A percentile compares a stretch with the other conserved stretches of the same genome.
phyloP scores from a whole-genome alignment of 2,797 vertebrate species.

The Botia almorhae region DNA sequence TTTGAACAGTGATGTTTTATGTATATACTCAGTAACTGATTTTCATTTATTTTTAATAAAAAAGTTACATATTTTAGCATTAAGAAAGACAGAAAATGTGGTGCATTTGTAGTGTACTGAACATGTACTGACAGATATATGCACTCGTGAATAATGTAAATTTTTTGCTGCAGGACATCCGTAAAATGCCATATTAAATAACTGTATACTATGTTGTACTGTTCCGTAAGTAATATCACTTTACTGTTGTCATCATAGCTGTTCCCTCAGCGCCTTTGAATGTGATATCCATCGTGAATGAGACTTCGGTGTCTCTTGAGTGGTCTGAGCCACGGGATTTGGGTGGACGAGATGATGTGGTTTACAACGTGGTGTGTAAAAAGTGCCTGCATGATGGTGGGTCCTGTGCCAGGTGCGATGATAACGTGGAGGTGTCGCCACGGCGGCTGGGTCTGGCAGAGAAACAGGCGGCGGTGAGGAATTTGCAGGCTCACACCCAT shows the following conservation, averaged over 20 bases:
- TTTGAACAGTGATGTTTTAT: too few species aligned
- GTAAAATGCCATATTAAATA: background rate
- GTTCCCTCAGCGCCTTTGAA: slow-evolving; percentile 89
- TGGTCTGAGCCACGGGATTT: slow-evolving; percentile 92
- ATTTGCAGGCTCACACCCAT: slow-evolving; percentile 95
- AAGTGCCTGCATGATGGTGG: slow-evolving; percentile 86
- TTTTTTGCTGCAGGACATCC: background rate
- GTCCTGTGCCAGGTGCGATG: slow-evolving; percentile 91
- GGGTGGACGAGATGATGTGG: slow-evolving; percentile 89
- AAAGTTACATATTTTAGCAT: background rate
- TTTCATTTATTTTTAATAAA: too few species aligned
- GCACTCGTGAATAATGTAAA: background rate
- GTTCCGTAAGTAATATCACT: background rate
- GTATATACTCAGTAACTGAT: too few species aligned
- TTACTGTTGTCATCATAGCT: slow-evolving; percentile 70
- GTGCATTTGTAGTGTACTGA: background rate
- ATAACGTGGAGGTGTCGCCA: slow-evolving; percentile 95
- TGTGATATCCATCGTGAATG: slow-evolving; percentile 96
- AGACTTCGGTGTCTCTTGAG: slow-evolving; percentile 94
- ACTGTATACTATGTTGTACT: background rate
- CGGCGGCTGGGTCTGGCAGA: slow-evolving; percentile 92
- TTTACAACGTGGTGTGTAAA: slow-evolving; percentile 97
- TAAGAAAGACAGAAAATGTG: background rate
- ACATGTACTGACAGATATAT: background rate
- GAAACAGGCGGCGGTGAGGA: slow-evolving; percentile 90